Evolutionary conservation across 2,888 invertebrate species (phyloP).

Genomic region (Diaprepes abbreviatus): DNA sequence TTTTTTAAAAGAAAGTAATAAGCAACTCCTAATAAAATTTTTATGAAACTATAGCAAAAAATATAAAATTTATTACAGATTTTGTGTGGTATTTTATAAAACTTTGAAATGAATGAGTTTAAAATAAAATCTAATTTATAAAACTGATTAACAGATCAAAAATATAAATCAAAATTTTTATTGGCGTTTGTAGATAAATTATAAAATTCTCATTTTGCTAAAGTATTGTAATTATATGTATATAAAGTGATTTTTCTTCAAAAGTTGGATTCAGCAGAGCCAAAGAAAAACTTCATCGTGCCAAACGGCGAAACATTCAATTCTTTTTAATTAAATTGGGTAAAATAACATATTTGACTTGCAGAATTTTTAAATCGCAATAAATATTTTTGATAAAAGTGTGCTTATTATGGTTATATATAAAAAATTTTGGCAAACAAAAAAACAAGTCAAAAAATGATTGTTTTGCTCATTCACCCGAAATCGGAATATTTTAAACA

Average conservation of each 20-base stretch:
- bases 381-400: background rate
- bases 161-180: background rate
- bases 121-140: too few species aligned
- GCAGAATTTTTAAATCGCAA: background rate
- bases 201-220: slow-evolving; percentile 39
- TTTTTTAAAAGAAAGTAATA: too few species aligned
- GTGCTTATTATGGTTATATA: too few species aligned
- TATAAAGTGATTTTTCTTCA: slow-evolving; percentile 52
- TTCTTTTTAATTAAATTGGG: background rate
- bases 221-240: slow-evolving; percentile 57
- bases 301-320: slow-evolving; percentile 52
- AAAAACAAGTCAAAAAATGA: slow-evolving; percentile 55
- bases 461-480: slow-evolving; percentile 50
- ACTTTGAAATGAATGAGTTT: too few species aligned
- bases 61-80: too few species aligned
- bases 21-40: too few species aligned
- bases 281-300: slow-evolving; percentile 63
- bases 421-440: too few species aligned
- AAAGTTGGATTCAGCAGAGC: slow-evolving; percentile 67
- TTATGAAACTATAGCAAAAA: too few species aligned
- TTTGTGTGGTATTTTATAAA: too few species aligned
- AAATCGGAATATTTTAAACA: slow-evolving; percentile 48
- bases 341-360: background rate
- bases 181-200: slow-evolving; percentile 31
- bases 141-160: too few species aligned